phyloP scores from a whole-genome alignment of 2,888 invertebrate genomes.

The Heliconius charithonia region DNA sequence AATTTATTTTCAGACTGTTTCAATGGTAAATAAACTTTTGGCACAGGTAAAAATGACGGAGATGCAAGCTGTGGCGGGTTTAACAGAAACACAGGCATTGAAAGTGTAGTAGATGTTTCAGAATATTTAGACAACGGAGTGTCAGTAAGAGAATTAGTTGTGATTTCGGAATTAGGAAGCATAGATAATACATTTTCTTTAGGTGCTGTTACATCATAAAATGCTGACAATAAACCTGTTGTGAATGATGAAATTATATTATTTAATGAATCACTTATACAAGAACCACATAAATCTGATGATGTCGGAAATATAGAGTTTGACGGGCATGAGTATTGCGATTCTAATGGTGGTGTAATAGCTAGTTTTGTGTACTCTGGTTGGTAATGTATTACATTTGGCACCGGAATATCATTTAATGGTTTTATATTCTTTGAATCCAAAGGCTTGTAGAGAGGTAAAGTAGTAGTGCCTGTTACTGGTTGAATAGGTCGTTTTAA shows the following conservation, averaged over 20 bases:
- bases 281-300: neutral
- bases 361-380: neutral
- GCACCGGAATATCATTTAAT: neutral
- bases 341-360: neutral
- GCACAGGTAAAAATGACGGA: constrained; percentile 26
- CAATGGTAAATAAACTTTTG: constrained; percentile 4
- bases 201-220: neutral
- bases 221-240: constrained; percentile 18
- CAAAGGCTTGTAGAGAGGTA: neutral
- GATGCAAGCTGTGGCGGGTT: constrained; percentile 18
- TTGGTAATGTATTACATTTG: constrained; percentile 1
- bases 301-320: neutral
- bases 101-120: neutral
- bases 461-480: neutral
- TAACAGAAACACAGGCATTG: constrained; percentile 28
- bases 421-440: neutral
- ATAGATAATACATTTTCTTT: neutral
- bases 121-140: neutral
- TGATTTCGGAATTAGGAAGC: neutral
- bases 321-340: neutral
- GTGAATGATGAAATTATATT: constrained; percentile 25
- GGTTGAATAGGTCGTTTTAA: neutral
- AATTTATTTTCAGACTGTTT: neutral
- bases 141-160: neutral
- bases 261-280: constrained; percentile 17